These are phyloP conservation scores for Pyrgus malvae DNA, from an alignment of 2,888 invertebrate genomes.

Conservation along the genomic window DNA sequence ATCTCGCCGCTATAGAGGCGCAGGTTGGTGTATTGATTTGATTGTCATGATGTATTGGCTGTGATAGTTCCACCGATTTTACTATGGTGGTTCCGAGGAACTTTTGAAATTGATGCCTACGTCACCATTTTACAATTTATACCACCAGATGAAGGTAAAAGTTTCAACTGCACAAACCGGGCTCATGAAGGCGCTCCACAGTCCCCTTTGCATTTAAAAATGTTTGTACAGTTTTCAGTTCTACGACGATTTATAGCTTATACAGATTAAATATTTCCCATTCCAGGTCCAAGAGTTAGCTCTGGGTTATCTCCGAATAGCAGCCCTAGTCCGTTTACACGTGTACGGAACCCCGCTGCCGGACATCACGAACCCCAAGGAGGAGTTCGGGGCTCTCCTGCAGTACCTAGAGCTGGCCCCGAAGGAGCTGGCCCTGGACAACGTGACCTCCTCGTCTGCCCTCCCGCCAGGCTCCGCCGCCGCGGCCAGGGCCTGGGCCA, in stretches of 20 bases:
- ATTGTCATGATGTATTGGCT: no score
- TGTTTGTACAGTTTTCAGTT: no score
- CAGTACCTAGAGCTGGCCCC: slow-evolving; percentile 87
- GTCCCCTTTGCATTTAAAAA: no score
- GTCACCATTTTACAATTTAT: no score
- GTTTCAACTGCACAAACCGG: no score
- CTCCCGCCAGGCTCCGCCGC: slow-evolving; percentile 31
- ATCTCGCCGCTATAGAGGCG: slow-evolving; percentile 57
- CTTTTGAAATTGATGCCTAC: no score
- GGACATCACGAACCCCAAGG: slow-evolving; percentile 82
- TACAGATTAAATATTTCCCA: background rate
- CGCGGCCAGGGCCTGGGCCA: slow-evolving; percentile 54
- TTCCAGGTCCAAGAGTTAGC: slow-evolving; percentile 88
- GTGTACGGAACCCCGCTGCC: slow-evolving; percentile 90
- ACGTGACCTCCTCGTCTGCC: slow-evolving; percentile 32
- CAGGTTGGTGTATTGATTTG: slow-evolving; percentile 31
- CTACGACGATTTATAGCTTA: no score
- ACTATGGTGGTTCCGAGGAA: no score
- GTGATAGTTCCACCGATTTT: no score
- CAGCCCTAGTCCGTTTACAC: slow-evolving; percentile 91
- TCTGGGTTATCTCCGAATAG: slow-evolving; percentile 91
- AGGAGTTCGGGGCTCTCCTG: slow-evolving; percentile 89
- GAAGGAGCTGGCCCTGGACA: slow-evolving; percentile 27
- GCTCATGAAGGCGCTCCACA: no score
- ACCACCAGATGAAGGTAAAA: no score